Evolutionary conservation across 1,140 invertebrate genomes (phyloP).

Genomic region (Harpegnathos saltator): DNA sequence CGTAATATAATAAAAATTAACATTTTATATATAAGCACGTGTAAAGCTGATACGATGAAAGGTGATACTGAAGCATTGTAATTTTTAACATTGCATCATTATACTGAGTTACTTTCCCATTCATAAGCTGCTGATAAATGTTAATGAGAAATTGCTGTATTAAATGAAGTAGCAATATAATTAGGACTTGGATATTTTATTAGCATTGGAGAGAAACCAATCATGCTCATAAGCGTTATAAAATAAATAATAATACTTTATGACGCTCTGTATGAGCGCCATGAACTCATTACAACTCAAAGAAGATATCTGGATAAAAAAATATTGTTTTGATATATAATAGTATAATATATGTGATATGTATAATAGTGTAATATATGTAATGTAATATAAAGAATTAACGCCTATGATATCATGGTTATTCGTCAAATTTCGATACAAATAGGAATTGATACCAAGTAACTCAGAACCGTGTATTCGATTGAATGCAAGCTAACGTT

Average conservation of each 20-base stretch:
- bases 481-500: constrained; percentile 45
- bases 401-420: constrained; percentile 16
- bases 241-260: too few relatives aligned
- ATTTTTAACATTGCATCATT: constrained; percentile 57
- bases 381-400: background rate
- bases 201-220: background rate
- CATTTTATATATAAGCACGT: constrained; percentile 79
- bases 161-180: constrained; percentile 50
- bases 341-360: background rate
- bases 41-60: constrained; percentile 85
- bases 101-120: constrained; percentile 52
- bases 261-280: background rate
- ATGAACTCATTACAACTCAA: background rate
- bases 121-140: constrained; percentile 50
- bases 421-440: constrained; percentile 46
- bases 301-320: background rate
- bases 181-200: constrained; percentile 29
- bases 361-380: background rate
- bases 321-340: constrained; percentile 13
- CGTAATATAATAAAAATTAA: constrained; percentile 78
- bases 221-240: constrained; percentile 16
- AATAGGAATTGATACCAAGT: constrained; percentile 36
- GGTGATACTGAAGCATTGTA: constrained; percentile 74
- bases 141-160: constrained; percentile 52
- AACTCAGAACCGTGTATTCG: constrained; percentile 64